phyloP scores from a whole-genome alignment of 2,113 vertebrate genomes.

The Odocoileus hemionus region DNA sequence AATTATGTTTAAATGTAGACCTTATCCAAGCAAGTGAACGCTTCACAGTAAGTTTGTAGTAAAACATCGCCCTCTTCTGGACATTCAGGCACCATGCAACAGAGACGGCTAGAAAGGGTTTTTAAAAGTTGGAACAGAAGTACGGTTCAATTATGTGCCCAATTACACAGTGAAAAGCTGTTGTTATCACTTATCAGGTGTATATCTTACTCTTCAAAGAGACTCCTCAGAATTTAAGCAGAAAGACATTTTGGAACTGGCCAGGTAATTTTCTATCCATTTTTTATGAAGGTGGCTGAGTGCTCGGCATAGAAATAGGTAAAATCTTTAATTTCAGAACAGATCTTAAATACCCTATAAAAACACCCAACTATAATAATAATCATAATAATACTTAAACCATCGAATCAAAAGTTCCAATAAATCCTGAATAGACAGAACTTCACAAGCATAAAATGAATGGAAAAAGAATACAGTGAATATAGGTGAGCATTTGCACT shows the following conservation, averaged over 20 bases:
- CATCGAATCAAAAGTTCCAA: not conserved
- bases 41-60: conserved; percentile 57
- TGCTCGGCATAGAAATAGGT: not conserved
- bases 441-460: not conserved
- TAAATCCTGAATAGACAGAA: not conserved
- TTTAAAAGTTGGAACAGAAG: not conserved
- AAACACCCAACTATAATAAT: not conserved
- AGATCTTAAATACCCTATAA: not conserved
- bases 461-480: not conserved
- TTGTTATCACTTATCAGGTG: not conserved
- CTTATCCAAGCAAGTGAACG: not conserved
- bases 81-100: not conserved
- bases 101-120: not conserved
- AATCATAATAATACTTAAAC: not conserved
- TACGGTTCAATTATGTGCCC: not conserved
- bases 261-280: not conserved
- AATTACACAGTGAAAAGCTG: not conserved
- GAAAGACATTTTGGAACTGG: not conserved
- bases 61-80: conserved; percentile 79
- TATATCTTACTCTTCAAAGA: not conserved
- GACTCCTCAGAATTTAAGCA: not conserved
- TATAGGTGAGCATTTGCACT: not conserved
- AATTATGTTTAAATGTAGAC: not conserved
- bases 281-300: not conserved
- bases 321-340: not conserved